Base-by-base conservation (phyloP, 2,888 invertebrate species). In the Yponomeuta plumbellus region DNA sequence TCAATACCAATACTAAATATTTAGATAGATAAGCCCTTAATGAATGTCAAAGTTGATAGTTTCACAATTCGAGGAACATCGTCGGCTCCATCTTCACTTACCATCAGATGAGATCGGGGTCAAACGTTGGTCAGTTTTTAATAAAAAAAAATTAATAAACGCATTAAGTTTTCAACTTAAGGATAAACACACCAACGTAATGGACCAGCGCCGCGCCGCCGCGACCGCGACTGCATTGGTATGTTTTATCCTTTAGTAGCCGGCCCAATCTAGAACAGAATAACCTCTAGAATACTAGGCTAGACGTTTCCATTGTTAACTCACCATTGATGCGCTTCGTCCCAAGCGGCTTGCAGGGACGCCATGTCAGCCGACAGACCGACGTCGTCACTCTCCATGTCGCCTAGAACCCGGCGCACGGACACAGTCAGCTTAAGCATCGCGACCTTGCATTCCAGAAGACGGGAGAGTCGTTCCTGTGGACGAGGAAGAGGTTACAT, bases 321-420 rank as follows among this genome's bases (percentile, higher is more conserved):
- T 74, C 52, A 95, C 96, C 94, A 93, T 76, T 94, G 93, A 77
- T 94, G 93, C 8, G 94, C 93, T 67, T 94, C 94, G 74, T 95
- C 94, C 94, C 95, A 95, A 21, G 94, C 91, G 10, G 93, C 90
- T 73, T 95, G 93, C 70, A 96, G 84, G 65, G 94, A 92, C 39
- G 94, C 92, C 68, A 96, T 91, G 68, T 94, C 94, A 34, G 93
- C 91, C 70, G 95, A 94, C 70, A 96, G 86, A 1, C 92, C 89
- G 26, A 76, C 79, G 66, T 88, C 90, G 57, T 89, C 89, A 0
- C 80, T 71, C 62, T 87, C 88, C 76, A 81, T 78, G 61, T 91
- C 93, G 8, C 92, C 88, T 6, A 93, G 86, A 17, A 92, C 88
- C 1, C 93, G 91, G 65, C 93, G 92, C 64, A 93, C 93, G 0